These are phyloP conservation scores for Agrotis exclamationis DNA, from an alignment of 2,888 invertebrate species.

Conservation along the genomic window DNA sequence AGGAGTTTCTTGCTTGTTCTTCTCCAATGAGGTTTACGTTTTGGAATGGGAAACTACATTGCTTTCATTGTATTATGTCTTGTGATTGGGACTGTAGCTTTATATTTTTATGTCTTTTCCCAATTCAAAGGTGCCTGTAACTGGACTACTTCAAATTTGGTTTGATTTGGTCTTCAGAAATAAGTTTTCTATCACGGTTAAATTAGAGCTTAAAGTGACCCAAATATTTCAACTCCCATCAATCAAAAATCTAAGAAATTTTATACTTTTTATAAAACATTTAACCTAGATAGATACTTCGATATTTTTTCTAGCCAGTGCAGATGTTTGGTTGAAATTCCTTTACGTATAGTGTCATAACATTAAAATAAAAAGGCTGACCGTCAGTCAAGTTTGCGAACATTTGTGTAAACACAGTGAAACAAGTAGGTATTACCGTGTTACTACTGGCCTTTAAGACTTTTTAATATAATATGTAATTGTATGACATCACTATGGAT, in stretches of 20 bases:
- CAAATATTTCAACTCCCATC: slow-evolving; percentile 27
- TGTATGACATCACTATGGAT: slow-evolving; percentile 28
- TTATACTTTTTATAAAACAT: slow-evolving; percentile 3
- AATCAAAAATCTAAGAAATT: slow-evolving; percentile 10
- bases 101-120: no score
- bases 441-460: slow-evolving; percentile 12
- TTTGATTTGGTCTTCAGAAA: no score
- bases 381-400: slow-evolving; percentile 25
- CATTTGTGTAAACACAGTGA: slow-evolving; percentile 56
- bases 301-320: slow-evolving; percentile 12
- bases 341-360: slow-evolving; percentile 42
- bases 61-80: no score
- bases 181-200: no score
- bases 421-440: slow-evolving; percentile 23
- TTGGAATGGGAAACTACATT: no score
- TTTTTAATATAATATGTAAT: slow-evolving; percentile 31
- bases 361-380: slow-evolving; percentile 30
- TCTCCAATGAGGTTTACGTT: no score
- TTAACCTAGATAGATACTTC: slow-evolving; percentile 37
- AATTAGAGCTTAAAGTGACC: slow-evolving; percentile 7
- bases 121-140: no score
- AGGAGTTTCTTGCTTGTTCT: no score
- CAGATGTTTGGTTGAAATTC: slow-evolving; percentile 43
- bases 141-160: no score
- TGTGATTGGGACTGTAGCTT: no score